A percentile compares a stretch with the other conserved stretches of the same genome.
phyloP scores from a whole-genome alignment of 2,113 vertebrate species.

The Paracyprichromis sp. region DNA sequence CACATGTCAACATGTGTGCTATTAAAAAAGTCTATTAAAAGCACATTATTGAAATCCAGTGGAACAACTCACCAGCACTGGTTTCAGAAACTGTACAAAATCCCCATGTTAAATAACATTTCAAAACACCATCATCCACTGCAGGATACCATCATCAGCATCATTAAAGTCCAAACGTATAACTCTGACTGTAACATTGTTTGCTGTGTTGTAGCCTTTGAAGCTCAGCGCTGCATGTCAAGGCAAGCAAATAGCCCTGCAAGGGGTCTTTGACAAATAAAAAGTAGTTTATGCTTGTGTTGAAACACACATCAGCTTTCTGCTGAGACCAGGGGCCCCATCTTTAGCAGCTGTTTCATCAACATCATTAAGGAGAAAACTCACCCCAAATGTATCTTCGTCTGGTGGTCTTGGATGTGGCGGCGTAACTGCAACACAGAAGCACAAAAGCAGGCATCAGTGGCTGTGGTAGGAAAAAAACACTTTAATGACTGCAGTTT shows the following conservation, averaged over 20 bases:
- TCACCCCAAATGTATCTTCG: slow-evolving; percentile 93
- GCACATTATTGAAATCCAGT: neutral
- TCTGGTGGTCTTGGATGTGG: slow-evolving; percentile 82
- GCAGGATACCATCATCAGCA: neutral
- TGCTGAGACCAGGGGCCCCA: neutral
- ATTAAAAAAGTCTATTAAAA: slow-evolving; percentile 5
- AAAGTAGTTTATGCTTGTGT: neutral
- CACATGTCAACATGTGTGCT: neutral
- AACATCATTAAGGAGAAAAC: slow-evolving; percentile 53
- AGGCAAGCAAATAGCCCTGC: neutral
- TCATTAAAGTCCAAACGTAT: slow-evolving; percentile 10
- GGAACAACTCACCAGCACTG: neutral
- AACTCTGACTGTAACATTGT: neutral
- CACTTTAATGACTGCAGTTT: neutral
- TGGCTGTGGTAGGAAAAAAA: neutral
- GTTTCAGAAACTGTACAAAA: neutral
- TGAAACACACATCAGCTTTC: neutral
- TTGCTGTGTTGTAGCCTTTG: neutral
- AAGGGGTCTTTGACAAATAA: neutral
- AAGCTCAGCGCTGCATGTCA: neutral
- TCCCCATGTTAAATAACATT: neutral
- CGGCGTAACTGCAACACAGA: slow-evolving; percentile 26
- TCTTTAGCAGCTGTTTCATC: slow-evolving; percentile 15
- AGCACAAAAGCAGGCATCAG: neutral
- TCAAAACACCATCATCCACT: neutral